A percentile compares a stretch with the other conserved stretches of the same genome.
Conservation (phyloP, 2,888 invertebrate genomes). For the Conchocele bisecta region DNA sequence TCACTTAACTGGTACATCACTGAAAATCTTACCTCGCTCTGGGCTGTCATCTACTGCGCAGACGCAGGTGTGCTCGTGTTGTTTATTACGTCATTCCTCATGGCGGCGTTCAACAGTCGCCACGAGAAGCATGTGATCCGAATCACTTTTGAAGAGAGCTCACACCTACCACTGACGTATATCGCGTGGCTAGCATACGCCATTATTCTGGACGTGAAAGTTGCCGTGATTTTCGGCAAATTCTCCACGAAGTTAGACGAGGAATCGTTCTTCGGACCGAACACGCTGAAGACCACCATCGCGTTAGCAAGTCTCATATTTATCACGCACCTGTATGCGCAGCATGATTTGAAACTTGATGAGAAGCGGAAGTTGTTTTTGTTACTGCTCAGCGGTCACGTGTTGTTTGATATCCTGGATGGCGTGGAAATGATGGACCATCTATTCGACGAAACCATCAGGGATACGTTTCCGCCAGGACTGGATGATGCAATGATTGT, state of each 20-base stretch:
- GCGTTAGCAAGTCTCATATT: conserved; percentile 84
- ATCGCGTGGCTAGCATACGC: conserved; percentile 85
- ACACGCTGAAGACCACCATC: conserved; percentile 77
- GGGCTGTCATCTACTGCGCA: conserved; percentile 82
- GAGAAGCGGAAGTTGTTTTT: conserved; percentile 84
- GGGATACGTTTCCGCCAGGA: conserved; percentile 65
- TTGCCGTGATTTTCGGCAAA: conserved; percentile 84
- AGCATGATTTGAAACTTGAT: conserved; percentile 84
- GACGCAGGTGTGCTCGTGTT: conserved; percentile 81
- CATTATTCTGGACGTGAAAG: conserved; percentile 83
- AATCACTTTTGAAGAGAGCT: background rate
- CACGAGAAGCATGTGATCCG: conserved; percentile 14
- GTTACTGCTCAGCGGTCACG: conserved; percentile 84
- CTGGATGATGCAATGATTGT: conserved; percentile 84
- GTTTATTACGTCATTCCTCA: conserved; percentile 74
- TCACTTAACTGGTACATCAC: conserved; percentile 83
- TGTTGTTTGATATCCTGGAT: conserved; percentile 85
- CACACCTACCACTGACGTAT: conserved; percentile 80
- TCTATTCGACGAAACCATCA: conserved; percentile 80
- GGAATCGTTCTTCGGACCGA: conserved; percentile 76
- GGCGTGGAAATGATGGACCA: conserved; percentile 85
- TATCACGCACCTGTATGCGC: conserved; percentile 84
- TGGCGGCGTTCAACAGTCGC: conserved; percentile 28
- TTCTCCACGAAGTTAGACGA: conserved; percentile 75
- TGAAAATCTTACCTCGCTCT: conserved; percentile 76